These are phyloP conservation scores for Dicranocentrus wangi DNA, from an alignment of 2,888 invertebrate genomes.

Conservation along the genomic window DNA sequence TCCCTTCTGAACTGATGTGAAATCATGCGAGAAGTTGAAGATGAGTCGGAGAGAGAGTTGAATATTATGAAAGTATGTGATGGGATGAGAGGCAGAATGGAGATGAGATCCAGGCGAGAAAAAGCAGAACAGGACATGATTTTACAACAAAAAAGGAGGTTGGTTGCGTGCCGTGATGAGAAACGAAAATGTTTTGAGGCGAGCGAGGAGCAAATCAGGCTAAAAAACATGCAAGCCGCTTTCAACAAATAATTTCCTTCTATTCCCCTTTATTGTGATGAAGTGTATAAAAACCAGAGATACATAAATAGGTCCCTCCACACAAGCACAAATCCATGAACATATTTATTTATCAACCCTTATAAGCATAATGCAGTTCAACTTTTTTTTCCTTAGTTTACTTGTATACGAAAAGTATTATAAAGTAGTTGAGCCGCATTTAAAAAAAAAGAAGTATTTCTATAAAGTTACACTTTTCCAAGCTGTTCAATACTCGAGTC, in stretches of 20 bases:
- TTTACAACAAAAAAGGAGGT: constrained; percentile 15
- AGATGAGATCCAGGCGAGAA: not conserved
- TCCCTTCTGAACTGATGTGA: constrained; percentile 19
- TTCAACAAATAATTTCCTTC: constrained; percentile 11
- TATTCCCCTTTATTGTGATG: constrained; percentile 10
- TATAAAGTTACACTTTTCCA: no score
- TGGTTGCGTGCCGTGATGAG: constrained; percentile 23
- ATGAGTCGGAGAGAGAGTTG: constrained; percentile 4
- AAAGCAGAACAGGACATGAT: constrained; percentile 7
- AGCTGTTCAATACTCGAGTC: no score
- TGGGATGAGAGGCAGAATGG: not conserved
- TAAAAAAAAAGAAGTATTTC: no score
- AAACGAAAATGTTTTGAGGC: constrained; percentile 24
- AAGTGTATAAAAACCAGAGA: not conserved
- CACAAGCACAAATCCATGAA: no score
- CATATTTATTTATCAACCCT: no score
- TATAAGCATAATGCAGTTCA: no score
- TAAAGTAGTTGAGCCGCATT: no score
- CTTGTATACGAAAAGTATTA: no score
- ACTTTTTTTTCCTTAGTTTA: no score
- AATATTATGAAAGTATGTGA: not conserved
- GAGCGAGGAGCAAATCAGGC: not conserved
- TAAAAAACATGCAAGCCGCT: not conserved
- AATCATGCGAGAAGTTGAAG: constrained; percentile 31
- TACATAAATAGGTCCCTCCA: no score